Percentiles rank a stretch among this genome's conserved stretches.
Conservation (phyloP, 2,113 vertebrate genomes). For the Mungos mungo region DNA sequence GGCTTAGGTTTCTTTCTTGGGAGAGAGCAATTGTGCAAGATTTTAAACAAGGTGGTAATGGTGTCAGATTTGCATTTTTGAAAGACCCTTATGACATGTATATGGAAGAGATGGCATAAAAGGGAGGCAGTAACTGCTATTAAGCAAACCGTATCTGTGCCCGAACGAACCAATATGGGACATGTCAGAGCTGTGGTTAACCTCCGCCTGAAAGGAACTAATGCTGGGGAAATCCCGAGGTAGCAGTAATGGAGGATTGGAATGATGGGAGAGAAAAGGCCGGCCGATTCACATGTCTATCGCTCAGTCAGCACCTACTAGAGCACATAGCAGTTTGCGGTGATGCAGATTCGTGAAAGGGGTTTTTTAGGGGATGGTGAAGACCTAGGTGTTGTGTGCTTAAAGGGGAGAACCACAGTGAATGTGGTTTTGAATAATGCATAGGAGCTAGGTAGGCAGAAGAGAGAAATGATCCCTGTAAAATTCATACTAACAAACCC, state of each 20-base stretch:
- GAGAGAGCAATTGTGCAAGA: not conserved
- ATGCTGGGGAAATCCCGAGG: not conserved
- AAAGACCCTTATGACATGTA: not conserved
- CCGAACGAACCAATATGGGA: not conserved
- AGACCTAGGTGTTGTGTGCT: not conserved
- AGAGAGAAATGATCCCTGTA: not conserved
- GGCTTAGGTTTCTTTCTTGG: not conserved
- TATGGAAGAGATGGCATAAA: not conserved
- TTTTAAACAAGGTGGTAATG: not conserved
- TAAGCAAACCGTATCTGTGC: not conserved
- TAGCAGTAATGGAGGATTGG: not conserved
- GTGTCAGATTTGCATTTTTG: not conserved
- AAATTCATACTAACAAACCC: not conserved
- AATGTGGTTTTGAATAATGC: not conserved
- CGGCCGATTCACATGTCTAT: accelerated
- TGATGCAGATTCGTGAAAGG: no score
- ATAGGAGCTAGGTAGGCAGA: not conserved
- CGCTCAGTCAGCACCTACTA: not conserved
- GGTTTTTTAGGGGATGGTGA: not conserved
- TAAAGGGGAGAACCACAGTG: not conserved
- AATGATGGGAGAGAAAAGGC: not conserved
- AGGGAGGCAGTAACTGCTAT: not conserved
- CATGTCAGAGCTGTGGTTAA: not conserved
- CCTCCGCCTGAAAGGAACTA: not conserved
- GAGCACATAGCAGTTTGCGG: not conserved